Evolutionary conservation across 2,113 vertebrate species (phyloP).

Genomic region (Centropus bengalensis): DNA sequence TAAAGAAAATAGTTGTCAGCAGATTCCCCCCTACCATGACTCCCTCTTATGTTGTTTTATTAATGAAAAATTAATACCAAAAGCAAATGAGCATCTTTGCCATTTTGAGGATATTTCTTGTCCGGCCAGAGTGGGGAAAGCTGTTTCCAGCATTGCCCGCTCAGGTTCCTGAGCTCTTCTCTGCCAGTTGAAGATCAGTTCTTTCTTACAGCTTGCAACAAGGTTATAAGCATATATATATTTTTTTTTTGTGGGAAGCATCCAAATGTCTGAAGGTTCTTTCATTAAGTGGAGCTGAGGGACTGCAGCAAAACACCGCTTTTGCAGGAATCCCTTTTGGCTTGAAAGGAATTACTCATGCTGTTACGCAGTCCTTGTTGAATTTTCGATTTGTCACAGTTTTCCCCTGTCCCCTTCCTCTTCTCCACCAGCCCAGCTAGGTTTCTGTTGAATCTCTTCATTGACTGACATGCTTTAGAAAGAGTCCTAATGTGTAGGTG

Average conservation of each 20-base stretch:
- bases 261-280: background rate
- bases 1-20: background rate
- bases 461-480: slow-evolving; percentile 15
- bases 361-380: slow-evolving; percentile 32
- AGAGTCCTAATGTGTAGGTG: background rate
- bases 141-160: background rate
- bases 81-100: background rate
- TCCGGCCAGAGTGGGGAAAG: background rate
- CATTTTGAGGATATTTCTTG: background rate
- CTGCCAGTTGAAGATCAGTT: background rate
- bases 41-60: background rate
- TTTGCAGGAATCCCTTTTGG: slow-evolving; percentile 27
- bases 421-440: slow-evolving; percentile 9
- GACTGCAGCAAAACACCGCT: slow-evolving; percentile 4
- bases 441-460: slow-evolving; percentile 34
- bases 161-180: background rate
- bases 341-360: slow-evolving; percentile 60
- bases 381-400: slow-evolving; percentile 69
- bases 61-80: background rate
- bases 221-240: background rate
- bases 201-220: background rate
- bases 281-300: background rate
- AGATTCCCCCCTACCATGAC: background rate
- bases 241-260: background rate
- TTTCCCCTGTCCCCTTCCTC: slow-evolving; percentile 1